phyloP scores from a whole-genome alignment of 2,113 vertebrate species.

The Myrmecophaga tridactyla region DNA sequence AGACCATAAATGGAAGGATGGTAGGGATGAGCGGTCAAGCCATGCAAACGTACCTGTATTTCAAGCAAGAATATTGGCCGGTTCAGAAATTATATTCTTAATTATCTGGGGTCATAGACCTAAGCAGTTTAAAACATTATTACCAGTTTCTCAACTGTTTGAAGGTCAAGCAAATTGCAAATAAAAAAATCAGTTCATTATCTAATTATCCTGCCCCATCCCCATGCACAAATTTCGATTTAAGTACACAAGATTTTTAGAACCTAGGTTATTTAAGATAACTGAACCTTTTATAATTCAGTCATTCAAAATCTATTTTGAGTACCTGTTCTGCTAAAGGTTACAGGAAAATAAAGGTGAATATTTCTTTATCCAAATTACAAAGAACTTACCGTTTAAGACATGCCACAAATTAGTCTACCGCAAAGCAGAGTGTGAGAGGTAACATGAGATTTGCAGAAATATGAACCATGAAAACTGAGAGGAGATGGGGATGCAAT shows the following conservation, averaged over 20 bases:
- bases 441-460: neutral
- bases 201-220: neutral
- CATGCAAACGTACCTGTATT: neutral
- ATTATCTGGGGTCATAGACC: neutral
- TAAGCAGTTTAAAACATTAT: neutral
- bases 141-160: neutral
- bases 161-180: conserved; percentile 46
- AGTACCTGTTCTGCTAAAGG: neutral
- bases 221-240: neutral
- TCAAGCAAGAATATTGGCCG: neutral
- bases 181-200: neutral
- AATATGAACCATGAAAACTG: neutral
- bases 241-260: neutral
- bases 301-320: neutral
- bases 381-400: neutral
- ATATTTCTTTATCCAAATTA: neutral
- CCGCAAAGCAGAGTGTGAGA: neutral
- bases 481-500: neutral
- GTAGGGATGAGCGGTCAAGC: neutral
- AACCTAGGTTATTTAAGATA: conserved; percentile 19
- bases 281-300: neutral
- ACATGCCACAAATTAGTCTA: neutral
- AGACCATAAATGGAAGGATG: neutral
- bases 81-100: neutral
- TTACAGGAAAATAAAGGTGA: neutral